Evolutionary conservation across 2,888 invertebrate genomes (phyloP).

Genomic region (Drosophila limbata): DNA sequence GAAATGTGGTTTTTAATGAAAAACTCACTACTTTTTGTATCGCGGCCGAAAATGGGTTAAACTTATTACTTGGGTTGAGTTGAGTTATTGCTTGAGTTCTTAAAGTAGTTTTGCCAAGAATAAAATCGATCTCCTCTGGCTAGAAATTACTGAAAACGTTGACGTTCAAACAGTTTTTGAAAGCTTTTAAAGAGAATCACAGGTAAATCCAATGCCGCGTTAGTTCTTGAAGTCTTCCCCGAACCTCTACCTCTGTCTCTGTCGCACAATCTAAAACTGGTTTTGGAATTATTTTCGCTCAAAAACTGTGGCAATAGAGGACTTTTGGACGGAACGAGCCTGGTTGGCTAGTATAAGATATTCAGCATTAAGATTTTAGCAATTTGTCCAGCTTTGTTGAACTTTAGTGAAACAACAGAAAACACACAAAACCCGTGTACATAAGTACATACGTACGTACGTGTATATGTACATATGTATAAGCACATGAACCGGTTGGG

Average conservation of each 20-base stretch:
- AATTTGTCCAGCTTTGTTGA: not conserved
- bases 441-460: not conserved
- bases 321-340: not conserved
- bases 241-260: not conserved
- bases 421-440: not conserved
- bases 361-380: not conserved
- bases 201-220: not conserved
- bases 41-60: too few species aligned
- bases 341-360: not conserved
- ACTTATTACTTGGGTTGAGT: too few species aligned
- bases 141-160: not conserved
- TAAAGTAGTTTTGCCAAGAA: too few species aligned
- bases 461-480: not conserved
- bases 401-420: slow-evolving; percentile 7
- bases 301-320: not conserved
- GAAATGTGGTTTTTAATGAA: too few species aligned
- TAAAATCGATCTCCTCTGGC: too few species aligned
- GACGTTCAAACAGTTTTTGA: not conserved
- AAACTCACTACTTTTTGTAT: too few species aligned
- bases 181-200: not conserved
- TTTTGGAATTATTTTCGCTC: not conserved
- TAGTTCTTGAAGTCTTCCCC: not conserved
- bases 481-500: slow-evolving; percentile 9
- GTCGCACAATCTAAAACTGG: not conserved
- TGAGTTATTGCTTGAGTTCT: too few species aligned